Evolutionary conservation across 2,113 vertebrate species (phyloP).

Genomic region (Phoenicopterus ruber): DNA sequence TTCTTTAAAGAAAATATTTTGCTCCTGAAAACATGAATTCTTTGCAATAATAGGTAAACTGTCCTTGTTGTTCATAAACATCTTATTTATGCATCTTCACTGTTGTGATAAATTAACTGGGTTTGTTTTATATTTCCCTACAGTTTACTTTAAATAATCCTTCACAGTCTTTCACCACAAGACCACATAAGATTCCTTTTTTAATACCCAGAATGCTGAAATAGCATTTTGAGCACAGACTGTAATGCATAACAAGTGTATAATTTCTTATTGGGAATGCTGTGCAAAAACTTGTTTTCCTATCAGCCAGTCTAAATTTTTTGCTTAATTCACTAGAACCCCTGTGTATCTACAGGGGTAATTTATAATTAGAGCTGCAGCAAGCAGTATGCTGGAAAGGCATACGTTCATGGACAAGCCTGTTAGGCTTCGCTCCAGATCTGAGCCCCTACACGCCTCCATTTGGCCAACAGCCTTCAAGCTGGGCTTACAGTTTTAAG

Average conservation of each 20-base stretch:
- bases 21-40: slow-evolving; percentile 58
- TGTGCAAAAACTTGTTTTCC: slow-evolving; percentile 70
- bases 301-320: slow-evolving; percentile 68
- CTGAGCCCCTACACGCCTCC: slow-evolving; percentile 32
- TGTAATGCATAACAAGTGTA: slow-evolving; percentile 81
- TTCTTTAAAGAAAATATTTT: slow-evolving; percentile 71
- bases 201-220: slow-evolving; percentile 82
- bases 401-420: slow-evolving; percentile 36
- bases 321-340: slow-evolving; percentile 70
- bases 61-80: slow-evolving; percentile 76
- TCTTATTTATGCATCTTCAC: slow-evolving; percentile 79
- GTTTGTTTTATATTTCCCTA: slow-evolving; percentile 80
- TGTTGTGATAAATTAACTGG: slow-evolving; percentile 81
- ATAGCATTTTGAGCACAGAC: slow-evolving; percentile 78
- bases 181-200: slow-evolving; percentile 80
- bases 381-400: slow-evolving; percentile 42
- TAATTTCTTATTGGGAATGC: slow-evolving; percentile 78
- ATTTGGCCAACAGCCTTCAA: slow-evolving; percentile 60
- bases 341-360: slow-evolving; percentile 61
- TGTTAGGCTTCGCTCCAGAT: slow-evolving; percentile 56
- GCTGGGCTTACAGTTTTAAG: slow-evolving; percentile 36
- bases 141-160: slow-evolving; percentile 82
- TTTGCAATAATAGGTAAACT: slow-evolving; percentile 73
- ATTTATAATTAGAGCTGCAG: slow-evolving; percentile 67
- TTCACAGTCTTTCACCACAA: slow-evolving; percentile 78